Base-by-base conservation (phyloP, 2,797 vertebrate species). In the Epinephelus awoara region DNA sequence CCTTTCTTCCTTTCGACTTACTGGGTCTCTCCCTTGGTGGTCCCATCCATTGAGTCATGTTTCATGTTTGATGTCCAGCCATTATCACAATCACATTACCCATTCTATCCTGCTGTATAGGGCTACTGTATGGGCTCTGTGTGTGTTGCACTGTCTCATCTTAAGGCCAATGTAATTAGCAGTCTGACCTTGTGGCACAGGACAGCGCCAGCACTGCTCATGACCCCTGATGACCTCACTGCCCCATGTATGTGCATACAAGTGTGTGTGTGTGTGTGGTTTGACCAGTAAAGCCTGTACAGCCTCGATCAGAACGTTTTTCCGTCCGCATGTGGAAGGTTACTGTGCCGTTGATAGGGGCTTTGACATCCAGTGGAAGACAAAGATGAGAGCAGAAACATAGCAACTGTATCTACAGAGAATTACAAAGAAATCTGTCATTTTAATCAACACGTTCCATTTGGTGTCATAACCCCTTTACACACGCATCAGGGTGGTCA, bases 11-110 rank as follows among this genome's bases (percentile, higher is more conserved):
- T 71, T 52, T 77, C 40, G 23, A 64, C 42, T 67, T 29, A 69
- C 56, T 5, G 3, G 82, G 58, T 71, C 63, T 75, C 90, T 75
- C 51, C 72, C 59, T 81, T 89, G 92, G 92, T 93, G 93, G 92
- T 92, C 93, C 72, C 66, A 74, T 89, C 73, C 50, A 80, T 82
- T 78, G 62, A 84, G 82, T 78, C 78, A 85, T 92, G 67, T 79
- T 88, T 87, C 77, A 87, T 90, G 88, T 92, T 94, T 92, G 88
- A 92, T 88, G 86, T 91, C 64, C 65, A 84, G 82, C 88, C 91
- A 93, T 92, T 92, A 92, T 88, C 67, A 88, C 77, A 92, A 92
- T 94, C 75, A 81, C 69, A 94, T 92, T 92, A 93, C 49, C 83
- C 71, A 78, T 84, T 87, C 57, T 80, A 2, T 77, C 29, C 74